Conservation (phyloP, 2,888 invertebrate species). For the Drosophila fungiperda region DNA sequence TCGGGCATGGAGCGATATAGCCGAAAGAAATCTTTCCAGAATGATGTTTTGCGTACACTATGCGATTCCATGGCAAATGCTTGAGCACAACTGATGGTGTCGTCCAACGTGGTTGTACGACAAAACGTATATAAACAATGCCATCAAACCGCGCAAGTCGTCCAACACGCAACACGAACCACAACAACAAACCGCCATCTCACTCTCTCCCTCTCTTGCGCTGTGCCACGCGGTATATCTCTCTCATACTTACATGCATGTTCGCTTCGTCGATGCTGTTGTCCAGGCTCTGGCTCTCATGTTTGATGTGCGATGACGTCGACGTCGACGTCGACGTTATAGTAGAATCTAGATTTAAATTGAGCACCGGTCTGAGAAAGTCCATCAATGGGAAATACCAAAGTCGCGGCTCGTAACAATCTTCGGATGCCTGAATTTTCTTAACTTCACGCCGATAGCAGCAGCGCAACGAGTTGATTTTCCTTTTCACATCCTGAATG, state of each 20-base stretch:
- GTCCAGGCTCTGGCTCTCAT: constrained; percentile 29
- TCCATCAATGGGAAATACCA: constrained; percentile 70
- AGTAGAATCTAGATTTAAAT: constrained; percentile 19
- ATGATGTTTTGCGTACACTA: constrained; percentile 44
- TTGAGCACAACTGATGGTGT: constrained; percentile 17
- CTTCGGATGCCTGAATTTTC: constrained; percentile 48
- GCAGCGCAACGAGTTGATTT: constrained; percentile 67
- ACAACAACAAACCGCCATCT: background rate
- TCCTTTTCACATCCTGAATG: constrained; percentile 61
- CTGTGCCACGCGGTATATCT: background rate
- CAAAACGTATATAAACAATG: background rate
- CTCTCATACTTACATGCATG: constrained; percentile 51
- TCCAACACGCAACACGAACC: constrained; percentile 19
- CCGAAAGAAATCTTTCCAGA: constrained; percentile 59
- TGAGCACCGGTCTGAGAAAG: constrained; percentile 61
- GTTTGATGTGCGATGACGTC: constrained; percentile 18
- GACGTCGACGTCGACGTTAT: background rate
- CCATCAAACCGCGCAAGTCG: constrained; percentile 16
- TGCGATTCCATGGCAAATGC: constrained; percentile 44
- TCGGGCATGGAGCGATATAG: constrained; percentile 69
- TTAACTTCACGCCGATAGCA: constrained; percentile 66
- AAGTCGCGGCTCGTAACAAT: constrained; percentile 57
- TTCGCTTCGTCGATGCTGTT: constrained; percentile 61
- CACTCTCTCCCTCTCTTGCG: background rate
- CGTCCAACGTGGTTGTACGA: constrained; percentile 56